A percentile compares a stretch with the other conserved stretches of the same genome.
phyloP scores from a whole-genome alignment of 2,113 vertebrate species.

The Phylloscopus whistleri region DNA sequence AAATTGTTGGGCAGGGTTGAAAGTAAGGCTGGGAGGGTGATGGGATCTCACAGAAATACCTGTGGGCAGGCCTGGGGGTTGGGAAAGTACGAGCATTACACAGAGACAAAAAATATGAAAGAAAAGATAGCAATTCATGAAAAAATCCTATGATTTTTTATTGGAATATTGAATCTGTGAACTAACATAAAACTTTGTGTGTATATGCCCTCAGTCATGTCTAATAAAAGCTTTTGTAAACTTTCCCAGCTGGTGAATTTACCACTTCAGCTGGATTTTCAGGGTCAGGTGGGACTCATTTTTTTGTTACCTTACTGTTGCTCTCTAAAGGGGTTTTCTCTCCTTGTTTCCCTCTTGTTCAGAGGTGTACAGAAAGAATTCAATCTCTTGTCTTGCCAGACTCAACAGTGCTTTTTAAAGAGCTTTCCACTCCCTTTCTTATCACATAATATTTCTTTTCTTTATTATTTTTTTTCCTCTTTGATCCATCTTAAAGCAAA shows the following conservation, averaged over 20 bases:
- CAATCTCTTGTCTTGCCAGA: not conserved
- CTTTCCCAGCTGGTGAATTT: not conserved
- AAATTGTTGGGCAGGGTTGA: fast-evolving
- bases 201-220: fast-evolving
- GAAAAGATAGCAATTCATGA: not conserved
- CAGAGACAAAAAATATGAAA: not conserved
- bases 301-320: not conserved
- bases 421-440: not conserved
- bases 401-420: not conserved
- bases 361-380: not conserved
- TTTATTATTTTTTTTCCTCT: not conserved
- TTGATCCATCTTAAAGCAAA: not conserved
- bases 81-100: not conserved
- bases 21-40: not conserved
- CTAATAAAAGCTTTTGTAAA: not conserved
- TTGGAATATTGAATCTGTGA: not conserved
- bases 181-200: not conserved
- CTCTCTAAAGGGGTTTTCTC: not conserved
- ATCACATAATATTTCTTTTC: not conserved
- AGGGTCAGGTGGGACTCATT: not conserved
- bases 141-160: not conserved
- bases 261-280: not conserved
- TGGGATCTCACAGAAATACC: fast-evolving
- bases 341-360: not conserved
- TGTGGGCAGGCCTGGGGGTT: not conserved